Conservation (phyloP, 2,797 vertebrate species). For the Pteronotus mesoamericanus region DNA sequence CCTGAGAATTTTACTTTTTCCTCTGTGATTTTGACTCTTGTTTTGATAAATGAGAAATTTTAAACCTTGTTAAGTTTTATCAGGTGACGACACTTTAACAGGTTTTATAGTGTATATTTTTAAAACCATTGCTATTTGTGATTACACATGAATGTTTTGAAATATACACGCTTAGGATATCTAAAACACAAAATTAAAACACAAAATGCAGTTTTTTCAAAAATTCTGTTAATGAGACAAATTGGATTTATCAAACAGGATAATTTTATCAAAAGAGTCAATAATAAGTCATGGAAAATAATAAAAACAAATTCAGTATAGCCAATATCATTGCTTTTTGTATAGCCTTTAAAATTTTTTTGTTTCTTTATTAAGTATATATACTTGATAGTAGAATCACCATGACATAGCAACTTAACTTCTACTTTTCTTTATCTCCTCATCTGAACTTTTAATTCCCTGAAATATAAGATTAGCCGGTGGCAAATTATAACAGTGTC, state of each 20-base stretch:
- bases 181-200: conserved; percentile 6
- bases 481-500: not conserved
- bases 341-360: not conserved
- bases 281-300: conserved; percentile 2
- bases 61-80: not conserved
- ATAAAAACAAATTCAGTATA: not conserved
- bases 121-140: not conserved
- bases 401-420: not conserved
- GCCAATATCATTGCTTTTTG: not conserved
- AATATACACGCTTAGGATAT: not conserved
- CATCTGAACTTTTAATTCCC: not conserved
- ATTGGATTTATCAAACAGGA: not conserved
- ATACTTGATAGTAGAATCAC: not conserved
- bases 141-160: not conserved
- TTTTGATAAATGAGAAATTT: conserved; percentile 35
- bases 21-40: conserved; percentile 6
- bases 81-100: not conserved
- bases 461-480: not conserved
- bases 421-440: not conserved
- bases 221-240: conserved; percentile 3
- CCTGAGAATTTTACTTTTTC: conserved; percentile 5
- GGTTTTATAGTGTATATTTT: not conserved
- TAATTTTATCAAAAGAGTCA: not conserved
- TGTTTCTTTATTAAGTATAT: not conserved
- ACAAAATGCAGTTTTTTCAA: not conserved